These are phyloP conservation scores for Catamblyrhynchus diadema DNA, from an alignment of 2,797 vertebrate genomes.

Conservation along the genomic window DNA sequence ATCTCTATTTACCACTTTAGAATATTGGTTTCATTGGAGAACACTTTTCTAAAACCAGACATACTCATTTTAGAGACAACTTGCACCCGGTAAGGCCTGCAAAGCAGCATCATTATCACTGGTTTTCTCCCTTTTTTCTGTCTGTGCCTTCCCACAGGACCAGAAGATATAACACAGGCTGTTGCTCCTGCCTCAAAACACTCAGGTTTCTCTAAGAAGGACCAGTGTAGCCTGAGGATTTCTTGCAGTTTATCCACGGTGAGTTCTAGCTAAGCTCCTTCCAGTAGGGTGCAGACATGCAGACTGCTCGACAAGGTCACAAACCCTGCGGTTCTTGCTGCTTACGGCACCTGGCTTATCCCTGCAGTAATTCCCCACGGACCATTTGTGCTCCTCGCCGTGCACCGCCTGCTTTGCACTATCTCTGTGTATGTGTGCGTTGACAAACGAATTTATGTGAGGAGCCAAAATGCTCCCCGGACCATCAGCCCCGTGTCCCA, in stretches of 20 bases:
- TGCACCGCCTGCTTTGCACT: neutral
- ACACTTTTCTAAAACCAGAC: neutral
- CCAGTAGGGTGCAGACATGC: neutral
- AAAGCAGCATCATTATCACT: neutral
- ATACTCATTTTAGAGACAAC: neutral
- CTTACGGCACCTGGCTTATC: neutral
- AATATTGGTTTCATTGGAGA: neutral
- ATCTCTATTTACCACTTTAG: neutral
- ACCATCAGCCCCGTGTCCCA: neutral
- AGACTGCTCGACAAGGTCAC: neutral
- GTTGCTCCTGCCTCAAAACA: neutral
- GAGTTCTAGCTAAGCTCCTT: neutral
- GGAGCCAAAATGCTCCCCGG: neutral
- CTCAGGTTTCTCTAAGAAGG: neutral
- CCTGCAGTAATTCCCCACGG: neutral
- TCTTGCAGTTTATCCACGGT: neutral
- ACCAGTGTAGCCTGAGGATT: neutral
- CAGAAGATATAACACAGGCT: neutral
- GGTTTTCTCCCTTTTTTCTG: neutral
- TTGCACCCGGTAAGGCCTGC: neutral
- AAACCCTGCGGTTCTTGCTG: neutral
- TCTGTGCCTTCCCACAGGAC: neutral
- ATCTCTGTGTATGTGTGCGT: rapidly evolving
- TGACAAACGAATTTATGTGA: rapidly evolving
- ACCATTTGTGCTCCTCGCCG: neutral